Evolutionary conservation across 2,888 invertebrate species (phyloP).

Genomic region (Oscheius sp.): DNA sequence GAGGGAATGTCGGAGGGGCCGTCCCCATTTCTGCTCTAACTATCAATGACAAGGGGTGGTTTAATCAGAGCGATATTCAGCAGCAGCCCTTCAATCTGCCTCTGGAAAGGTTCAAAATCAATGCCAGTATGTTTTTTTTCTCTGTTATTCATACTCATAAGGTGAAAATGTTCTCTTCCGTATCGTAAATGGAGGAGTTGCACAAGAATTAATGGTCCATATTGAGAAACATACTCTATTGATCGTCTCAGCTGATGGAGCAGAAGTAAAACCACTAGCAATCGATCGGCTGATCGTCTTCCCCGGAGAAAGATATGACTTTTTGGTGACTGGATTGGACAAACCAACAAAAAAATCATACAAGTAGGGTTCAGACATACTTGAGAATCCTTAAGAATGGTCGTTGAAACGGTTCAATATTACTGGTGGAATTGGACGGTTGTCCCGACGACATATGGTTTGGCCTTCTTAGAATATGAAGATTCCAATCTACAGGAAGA

Average conservation of each 20-base stretch:
- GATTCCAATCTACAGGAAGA: conserved; percentile 33
- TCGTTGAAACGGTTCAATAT: conserved; percentile 51
- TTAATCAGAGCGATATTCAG: conserved; percentile 53
- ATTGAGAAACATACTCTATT: conserved; percentile 60
- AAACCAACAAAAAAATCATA: conserved; percentile 47
- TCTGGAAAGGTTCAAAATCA: conserved; percentile 56
- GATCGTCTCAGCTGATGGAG: conserved; percentile 65
- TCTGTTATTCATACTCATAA: conserved; percentile 12
- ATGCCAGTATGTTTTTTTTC: conserved; percentile 29
- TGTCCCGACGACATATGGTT: conserved; percentile 51
- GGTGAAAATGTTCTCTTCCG: conserved; percentile 54
- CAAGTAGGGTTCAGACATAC: background rate
- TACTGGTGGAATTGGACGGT: conserved; percentile 55
- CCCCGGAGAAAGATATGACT: conserved; percentile 67
- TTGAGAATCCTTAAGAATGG: background rate
- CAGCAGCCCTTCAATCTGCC: conserved; percentile 54
- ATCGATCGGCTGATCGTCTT: conserved; percentile 61
- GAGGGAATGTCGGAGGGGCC: conserved; percentile 64
- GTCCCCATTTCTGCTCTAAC: conserved; percentile 65
- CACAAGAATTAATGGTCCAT: conserved; percentile 62
- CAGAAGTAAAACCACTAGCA: conserved; percentile 53
- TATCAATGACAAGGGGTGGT: conserved; percentile 65
- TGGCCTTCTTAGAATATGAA: conserved; percentile 62
- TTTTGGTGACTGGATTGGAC: conserved; percentile 53
- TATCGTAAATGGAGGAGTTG: conserved; percentile 65